phyloP scores from a whole-genome alignment of 2,113 vertebrate species.

The Phaetusa simplex region DNA sequence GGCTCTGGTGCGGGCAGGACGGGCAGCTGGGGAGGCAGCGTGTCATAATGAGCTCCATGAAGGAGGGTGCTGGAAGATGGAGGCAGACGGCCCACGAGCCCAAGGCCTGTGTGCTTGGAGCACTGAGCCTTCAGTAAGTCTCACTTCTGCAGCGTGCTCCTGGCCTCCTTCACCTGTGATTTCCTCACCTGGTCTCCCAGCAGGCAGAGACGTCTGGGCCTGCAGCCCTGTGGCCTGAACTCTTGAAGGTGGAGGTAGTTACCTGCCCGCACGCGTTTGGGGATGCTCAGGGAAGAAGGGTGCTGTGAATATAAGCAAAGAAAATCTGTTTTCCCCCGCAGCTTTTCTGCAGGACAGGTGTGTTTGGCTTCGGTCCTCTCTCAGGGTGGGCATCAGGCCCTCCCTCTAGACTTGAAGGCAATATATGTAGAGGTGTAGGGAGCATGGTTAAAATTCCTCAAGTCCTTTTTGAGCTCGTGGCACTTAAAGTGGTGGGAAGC shows the following conservation, averaged over 20 bases:
- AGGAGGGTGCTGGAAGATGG: background rate
- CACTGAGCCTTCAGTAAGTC: background rate
- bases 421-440: background rate
- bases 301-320: background rate
- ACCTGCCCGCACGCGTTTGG: accelerated
- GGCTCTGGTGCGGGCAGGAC: background rate
- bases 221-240: background rate
- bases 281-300: background rate
- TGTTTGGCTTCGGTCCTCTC: background rate
- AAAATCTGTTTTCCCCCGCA: background rate
- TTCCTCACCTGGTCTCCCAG: background rate
- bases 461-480: background rate
- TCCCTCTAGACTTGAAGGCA: background rate
- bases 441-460: constrained; percentile 12
- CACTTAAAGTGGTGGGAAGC: background rate
- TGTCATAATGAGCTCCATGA: background rate
- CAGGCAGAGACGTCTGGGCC: background rate
- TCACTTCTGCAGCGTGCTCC: background rate
- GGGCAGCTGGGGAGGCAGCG: background rate
- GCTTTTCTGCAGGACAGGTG: background rate
- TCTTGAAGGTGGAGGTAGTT: background rate
- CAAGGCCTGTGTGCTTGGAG: accelerated
- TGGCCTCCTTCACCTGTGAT: background rate
- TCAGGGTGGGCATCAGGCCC: background rate
- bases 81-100: background rate